Base-by-base conservation (phyloP, 2,797 vertebrate genomes). In the Gadopsis marmoratus region DNA sequence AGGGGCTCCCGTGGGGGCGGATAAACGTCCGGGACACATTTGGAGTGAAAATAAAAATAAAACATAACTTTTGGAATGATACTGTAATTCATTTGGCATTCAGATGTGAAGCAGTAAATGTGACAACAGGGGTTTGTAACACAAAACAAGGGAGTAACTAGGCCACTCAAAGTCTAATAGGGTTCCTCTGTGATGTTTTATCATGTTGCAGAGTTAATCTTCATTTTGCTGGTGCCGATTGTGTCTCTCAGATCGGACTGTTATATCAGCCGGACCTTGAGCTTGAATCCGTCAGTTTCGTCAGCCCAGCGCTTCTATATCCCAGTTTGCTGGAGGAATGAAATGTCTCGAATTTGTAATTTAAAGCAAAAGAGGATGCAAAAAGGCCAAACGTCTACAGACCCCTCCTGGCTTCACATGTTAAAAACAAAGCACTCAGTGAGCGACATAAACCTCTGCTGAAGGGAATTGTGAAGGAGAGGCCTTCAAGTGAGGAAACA, bases 401-500 rank as follows among this genome's bases (percentile, higher is more conserved):
- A 82, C 81, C 70, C 62, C 71, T 88, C 70, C 48, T 67, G 66
- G 77, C 80, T 83, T 79, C 47, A 66, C 70, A 51, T 31, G 53
- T 72, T 60, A 56, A 85, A 83, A 81, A 86, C 64, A 90, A 85
- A 86, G 83, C 86, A 81, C 74, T 85, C 80, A 29, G 86, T 88
- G 88, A 92, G 58, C 81, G 86, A 89, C 87, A 82, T 84, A 87
- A 89, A 88, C 85, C 86, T 92, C 88, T 84, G 88, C 89, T 77
- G 76, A 90, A 89, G 93, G 94, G 92, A 95, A 95, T 11, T 94
- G 94, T 92, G 91, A 91, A 90, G 90, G 93, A 89, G 86, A 91
- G 89, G 89, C 91, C 79, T 91, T 93, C 67, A 54, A 89, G 87
- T 84, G 92, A 88, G 84, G 87, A 87, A 93, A 89, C 92, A 88